Evolutionary conservation across 2,888 invertebrate genomes (phyloP), one percentile per base, ranked within the genome.

Genomic region (Hartigia nigra): DNA sequence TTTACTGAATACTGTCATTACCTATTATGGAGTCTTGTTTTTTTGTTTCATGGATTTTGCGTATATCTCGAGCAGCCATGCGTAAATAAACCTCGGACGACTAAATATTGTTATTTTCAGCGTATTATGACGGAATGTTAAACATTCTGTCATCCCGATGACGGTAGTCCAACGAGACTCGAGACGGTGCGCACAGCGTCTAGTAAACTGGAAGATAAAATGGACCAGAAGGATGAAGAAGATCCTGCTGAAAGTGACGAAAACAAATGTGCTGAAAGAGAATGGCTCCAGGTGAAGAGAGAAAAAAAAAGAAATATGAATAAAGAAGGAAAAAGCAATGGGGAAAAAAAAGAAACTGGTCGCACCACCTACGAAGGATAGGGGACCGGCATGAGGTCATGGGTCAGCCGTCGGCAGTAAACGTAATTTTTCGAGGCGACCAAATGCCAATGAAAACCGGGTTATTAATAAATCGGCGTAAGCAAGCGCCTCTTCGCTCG

Each of bases 401-500:
- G 79, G 88, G 88, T 87, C 87, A 82, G 76, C 78, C 80, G 80
- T 79, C 81, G 82, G 80, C 83, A 80, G 83, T 85, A 82, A 87
- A 84, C 82, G 87, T 83, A 83, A 87, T 85, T 86, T 86, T 86
- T 86, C 81, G 79, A 76, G 82, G 81, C 83, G 83, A 83, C 82
- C 85, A 81, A 83, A 84, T 84, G 86, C 86, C 86, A 87, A 87
- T 87, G 87, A 86, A 85, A 88, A 87, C 85, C 85, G 84, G 86
- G 84, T 89, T 88, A 89, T 89, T 88, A 88, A 88, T 88, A 87
- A 88, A 89, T 88, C 87, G 85, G 82, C 79, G 81, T 81, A 81
- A 55, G 86, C 85, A 84, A 83, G 80, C 82, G 80, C 77, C 77
- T 78, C 81, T 77, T 76, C 31, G 72, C 72, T 31, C 72, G 55